Base-by-base conservation (phyloP, 2,888 invertebrate genomes). In the Lasioglossum marginatum region DNA sequence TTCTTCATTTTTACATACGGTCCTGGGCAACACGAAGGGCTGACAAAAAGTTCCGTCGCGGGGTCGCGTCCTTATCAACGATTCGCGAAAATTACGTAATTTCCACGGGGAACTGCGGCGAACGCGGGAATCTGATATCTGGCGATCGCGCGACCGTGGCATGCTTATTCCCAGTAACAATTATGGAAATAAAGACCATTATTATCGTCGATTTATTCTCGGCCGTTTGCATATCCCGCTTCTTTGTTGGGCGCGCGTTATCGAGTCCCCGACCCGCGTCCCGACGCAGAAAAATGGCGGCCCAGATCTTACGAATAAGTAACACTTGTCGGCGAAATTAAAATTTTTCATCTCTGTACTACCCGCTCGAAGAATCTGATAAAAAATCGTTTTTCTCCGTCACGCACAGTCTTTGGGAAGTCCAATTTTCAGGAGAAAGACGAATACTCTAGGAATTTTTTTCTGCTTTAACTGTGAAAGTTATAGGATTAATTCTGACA, bases 161-260 rank as follows among this genome's bases (percentile, higher is more conserved):
- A 83, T 79, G 79, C 79, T 75, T 76, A 79, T 76, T 85, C 66
- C 57, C 76, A 40, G 66, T 79, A 76, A 83, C 85, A 79, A 78
- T 85, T 83, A 83, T 79, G 83, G 79, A 83, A 79, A 85, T 85
- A 83, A 85, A 77, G 82, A 82, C 48, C 63, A 73, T 77, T 74
- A 82, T 82, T 82, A 78, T 78, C 82, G 63, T 40, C 70, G 27
- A 84, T 82, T 84, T 84, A 63, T 70, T 52, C 40, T 23, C 27
- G 48, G 60, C 52, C 60, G 68, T 70, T 31, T 75, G 37, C 23
- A 57, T 70, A 37, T 31, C 43, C 27, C 45, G 48, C 40, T 66
- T 19, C 66, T 63, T 63, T n/a, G 43, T 45, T 4, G n/a, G 23
- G 37, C 16, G 60, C 23, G 79, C 66, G 48, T 48, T 72, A 63